These are phyloP conservation scores for Maconellicoccus hirsutus DNA, from an alignment of 1,140 invertebrate species.

Conservation along the genomic window DNA sequence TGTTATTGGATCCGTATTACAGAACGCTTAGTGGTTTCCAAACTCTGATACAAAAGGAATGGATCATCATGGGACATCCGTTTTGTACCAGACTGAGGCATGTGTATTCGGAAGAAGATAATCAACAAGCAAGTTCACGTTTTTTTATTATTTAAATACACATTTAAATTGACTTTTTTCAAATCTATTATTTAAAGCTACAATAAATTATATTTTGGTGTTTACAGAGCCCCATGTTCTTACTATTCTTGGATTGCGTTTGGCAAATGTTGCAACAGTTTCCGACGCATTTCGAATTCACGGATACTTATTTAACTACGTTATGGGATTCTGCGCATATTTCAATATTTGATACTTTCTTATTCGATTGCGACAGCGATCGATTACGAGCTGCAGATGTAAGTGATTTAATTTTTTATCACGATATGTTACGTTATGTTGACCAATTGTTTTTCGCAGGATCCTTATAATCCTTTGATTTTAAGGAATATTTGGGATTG, in stretches of 20 bases:
- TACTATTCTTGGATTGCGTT: constrained; percentile 84
- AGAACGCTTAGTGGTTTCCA: constrained; percentile 82
- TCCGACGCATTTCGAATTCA: constrained; percentile 79
- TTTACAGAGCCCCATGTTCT: constrained; percentile 64
- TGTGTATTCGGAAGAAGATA: constrained; percentile 37
- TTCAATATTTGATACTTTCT: constrained; percentile 82
- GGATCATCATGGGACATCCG: constrained; percentile 81
- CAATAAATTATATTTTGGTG: constrained; percentile 26
- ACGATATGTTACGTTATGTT: background rate
- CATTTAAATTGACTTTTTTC: background rate
- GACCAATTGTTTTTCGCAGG: too few relatives aligned
- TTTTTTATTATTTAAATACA: background rate
- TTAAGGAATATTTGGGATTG: constrained; percentile 72
- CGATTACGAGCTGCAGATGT: constrained; percentile 44
- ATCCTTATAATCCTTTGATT: constrained; percentile 43
- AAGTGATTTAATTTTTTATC: too few relatives aligned
- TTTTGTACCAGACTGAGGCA: constrained; percentile 63
- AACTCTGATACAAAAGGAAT: constrained; percentile 84
- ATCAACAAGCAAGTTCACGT: constrained; percentile 36
- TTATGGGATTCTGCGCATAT: constrained; percentile 79
- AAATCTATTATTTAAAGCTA: constrained; percentile 14
- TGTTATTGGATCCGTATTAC: constrained; percentile 73
- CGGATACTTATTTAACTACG: constrained; percentile 80
- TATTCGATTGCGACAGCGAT: constrained; percentile 73
- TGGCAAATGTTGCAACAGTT: constrained; percentile 85